Evolutionary conservation across 1,140 invertebrate genomes (phyloP), one percentile per base, ranked within the genome.

Genomic region (Ostrea denselamellosa): DNA sequence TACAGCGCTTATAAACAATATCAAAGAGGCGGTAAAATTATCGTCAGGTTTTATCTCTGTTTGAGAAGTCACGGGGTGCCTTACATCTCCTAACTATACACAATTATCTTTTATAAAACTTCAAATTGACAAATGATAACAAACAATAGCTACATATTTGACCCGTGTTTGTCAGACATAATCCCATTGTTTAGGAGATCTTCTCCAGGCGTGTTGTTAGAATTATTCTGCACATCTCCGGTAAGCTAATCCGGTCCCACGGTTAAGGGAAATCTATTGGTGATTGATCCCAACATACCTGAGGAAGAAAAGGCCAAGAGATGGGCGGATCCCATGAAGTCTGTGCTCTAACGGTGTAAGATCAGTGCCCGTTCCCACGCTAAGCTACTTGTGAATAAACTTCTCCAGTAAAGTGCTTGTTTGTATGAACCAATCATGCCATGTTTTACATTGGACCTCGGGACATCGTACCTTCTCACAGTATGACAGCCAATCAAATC

Each of bases 351-450:
- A 9, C 65, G n/a, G 25, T 77, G 68, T 77, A 34, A 22, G 22
- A 77, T 77, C 68, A 77, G 68, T 28, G 28, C 68, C 68, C 68
- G 68, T 83, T 83, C 82, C 82, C 82, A 83, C 82, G 82, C 82
- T 83, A 52, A 7, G 71, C 25, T 44, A 53, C 82, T 83, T 83
- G 82, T 83, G 82, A 83, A 83, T 83, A 83, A 83, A 83, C 82
- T 83, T 83, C 44, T 83, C n/a, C 82, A 83, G n/a, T 83, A 53
- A 53, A 83, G 52, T 83, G 52, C 82, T 83, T 52, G 34, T 54
- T 25, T 54, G n/a, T 53, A 83, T 83, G 44, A 19, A 83, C 82
- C 82, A 83, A 83, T 83, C 82, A 83, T 19, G 8, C 14, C 44
- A 52, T 22, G 19, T 83, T 83, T 83, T 83, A 83, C 52, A 25